Percentiles rank a stretch among this genome's conserved stretches.
Conservation (phyloP, 2,888 invertebrate species). For the Hemaris fuciformis region DNA sequence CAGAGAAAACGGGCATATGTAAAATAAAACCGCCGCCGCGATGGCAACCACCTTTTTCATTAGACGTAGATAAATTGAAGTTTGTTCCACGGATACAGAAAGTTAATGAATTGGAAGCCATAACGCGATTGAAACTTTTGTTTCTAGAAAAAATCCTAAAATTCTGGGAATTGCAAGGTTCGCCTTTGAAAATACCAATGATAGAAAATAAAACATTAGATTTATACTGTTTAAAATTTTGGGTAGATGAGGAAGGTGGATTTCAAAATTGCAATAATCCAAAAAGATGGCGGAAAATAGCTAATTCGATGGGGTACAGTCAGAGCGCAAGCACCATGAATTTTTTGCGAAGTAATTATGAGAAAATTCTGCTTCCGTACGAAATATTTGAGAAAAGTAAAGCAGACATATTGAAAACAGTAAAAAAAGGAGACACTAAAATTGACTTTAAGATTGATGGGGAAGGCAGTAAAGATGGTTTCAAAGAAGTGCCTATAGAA, state of each 20-base stretch:
- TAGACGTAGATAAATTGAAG: slow-evolving; percentile 85
- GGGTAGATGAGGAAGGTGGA: slow-evolving; percentile 81
- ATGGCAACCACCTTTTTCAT: slow-evolving; percentile 90
- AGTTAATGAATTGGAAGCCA: slow-evolving; percentile 83
- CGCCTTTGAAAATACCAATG: slow-evolving; percentile 84
- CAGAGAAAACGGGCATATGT: slow-evolving; percentile 87
- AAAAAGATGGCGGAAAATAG: slow-evolving; percentile 85
- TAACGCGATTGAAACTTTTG: slow-evolving; percentile 86
- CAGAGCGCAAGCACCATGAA: slow-evolving; percentile 80
- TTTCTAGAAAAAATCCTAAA: slow-evolving; percentile 87
- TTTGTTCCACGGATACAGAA: slow-evolving; percentile 79
- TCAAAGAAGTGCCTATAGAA: slow-evolving; percentile 68
- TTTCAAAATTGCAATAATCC: slow-evolving; percentile 83
- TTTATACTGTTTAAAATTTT: slow-evolving; percentile 84
- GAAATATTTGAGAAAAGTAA: slow-evolving; percentile 80
- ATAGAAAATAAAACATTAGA: slow-evolving; percentile 87
- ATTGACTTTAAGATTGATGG: slow-evolving; percentile 49
- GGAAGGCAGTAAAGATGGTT: slow-evolving; percentile 51
- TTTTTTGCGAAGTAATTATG: slow-evolving; percentile 84
- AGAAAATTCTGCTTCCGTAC: slow-evolving; percentile 85
- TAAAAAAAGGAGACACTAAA: slow-evolving; percentile 67
- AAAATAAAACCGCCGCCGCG: slow-evolving; percentile 88
- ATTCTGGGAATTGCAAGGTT: slow-evolving; percentile 88
- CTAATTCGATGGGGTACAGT: slow-evolving; percentile 83
- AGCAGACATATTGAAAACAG: slow-evolving; percentile 70